Percentiles rank a stretch among this genome's conserved stretches.
phyloP scores from a whole-genome alignment of 2,797 vertebrate genomes.

The Salmo trutta region DNA sequence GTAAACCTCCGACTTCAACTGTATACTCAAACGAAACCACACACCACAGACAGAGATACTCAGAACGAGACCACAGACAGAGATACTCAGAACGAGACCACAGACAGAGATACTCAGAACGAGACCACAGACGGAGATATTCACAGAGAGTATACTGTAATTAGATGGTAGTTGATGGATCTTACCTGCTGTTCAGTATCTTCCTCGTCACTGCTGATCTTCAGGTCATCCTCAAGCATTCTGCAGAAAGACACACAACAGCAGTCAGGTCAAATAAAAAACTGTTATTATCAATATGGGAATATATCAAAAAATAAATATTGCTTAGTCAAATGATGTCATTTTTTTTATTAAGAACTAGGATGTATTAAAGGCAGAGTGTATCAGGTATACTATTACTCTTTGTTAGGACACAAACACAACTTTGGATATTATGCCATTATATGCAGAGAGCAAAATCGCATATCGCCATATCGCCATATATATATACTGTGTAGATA shows the following conservation, averaged over 20 bases:
- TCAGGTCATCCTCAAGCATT: constrained; percentile 97
- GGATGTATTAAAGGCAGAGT: not conserved
- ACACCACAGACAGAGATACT: too few relatives aligned
- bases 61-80: too few relatives aligned
- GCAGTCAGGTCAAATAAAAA: constrained; percentile 6
- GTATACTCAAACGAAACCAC: too few relatives aligned
- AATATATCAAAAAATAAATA: too few relatives aligned
- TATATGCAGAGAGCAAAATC: not conserved
- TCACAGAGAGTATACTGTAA: not conserved
- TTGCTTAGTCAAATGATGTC: too few relatives aligned
- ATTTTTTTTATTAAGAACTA: not conserved
- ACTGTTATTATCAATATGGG: not conserved
- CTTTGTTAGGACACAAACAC: not conserved
- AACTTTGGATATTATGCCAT: not conserved
- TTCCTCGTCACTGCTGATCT: constrained; percentile 97
- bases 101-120: too few relatives aligned
- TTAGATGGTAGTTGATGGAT: not conserved
- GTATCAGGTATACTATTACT: not conserved
- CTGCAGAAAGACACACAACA: constrained; percentile 58
- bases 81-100: too few relatives aligned
- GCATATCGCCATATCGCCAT: not conserved
- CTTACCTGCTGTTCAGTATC: constrained; percentile 91
- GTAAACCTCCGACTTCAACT: too few relatives aligned
- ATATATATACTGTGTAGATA: too few relatives aligned
- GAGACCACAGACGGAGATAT: too few relatives aligned